These are phyloP conservation scores for Centrocercus urophasianus DNA, from an alignment of 2,113 vertebrate genomes.

Conservation along the genomic window DNA sequence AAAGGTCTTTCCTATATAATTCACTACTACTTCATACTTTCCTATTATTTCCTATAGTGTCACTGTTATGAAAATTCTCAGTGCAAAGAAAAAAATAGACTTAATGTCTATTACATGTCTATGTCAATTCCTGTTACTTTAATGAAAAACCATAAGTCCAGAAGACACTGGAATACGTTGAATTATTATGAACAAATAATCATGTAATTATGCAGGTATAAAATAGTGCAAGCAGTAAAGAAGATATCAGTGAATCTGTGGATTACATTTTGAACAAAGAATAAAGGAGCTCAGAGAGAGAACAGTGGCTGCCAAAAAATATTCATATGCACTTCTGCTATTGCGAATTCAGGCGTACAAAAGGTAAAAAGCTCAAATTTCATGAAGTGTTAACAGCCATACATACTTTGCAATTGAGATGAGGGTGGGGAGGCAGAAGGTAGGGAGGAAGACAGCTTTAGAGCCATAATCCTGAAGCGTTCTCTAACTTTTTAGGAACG, in stretches of 20 bases:
- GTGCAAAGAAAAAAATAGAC: not conserved
- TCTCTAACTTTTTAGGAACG: not conserved
- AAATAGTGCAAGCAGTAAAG: not conserved
- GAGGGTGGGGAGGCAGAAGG: not conserved
- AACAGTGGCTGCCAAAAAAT: not conserved
- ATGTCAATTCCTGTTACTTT: not conserved
- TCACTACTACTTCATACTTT: not conserved
- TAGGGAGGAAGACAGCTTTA: not conserved
- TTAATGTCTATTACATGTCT: not conserved
- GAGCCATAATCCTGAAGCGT: not conserved
- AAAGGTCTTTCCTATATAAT: not conserved
- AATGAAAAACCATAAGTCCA: not conserved
- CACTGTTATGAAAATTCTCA: not conserved
- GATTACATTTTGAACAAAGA: not conserved
- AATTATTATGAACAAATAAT: not conserved
- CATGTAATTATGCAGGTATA: not conserved
- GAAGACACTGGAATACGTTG: not conserved
- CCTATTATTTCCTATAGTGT: not conserved
- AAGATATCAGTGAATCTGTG: not conserved
- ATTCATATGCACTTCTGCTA: not conserved
- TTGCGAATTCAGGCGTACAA: not conserved
- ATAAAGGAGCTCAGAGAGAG: not conserved
- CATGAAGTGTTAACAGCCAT: accelerated
- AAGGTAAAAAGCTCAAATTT: not conserved
- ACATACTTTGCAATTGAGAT: not conserved